Conservation (phyloP, 2,888 invertebrate genomes). For the Lysandra bellargus region DNA sequence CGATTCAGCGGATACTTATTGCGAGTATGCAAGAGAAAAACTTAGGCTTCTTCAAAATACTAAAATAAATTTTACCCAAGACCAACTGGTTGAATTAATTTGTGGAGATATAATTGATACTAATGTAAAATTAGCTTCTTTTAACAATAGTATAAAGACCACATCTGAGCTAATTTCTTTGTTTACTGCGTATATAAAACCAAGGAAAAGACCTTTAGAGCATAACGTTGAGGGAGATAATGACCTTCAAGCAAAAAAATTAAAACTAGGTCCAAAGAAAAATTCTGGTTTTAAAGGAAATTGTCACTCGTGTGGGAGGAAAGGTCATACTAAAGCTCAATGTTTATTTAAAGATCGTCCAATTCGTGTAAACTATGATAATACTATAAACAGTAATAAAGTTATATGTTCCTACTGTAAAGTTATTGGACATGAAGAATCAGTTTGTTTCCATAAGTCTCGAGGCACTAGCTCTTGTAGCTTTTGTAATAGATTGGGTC, state of each 20-base stretch:
- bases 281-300: conserved; percentile 6
- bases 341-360: conserved; percentile 14
- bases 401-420: neutral
- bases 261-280: neutral
- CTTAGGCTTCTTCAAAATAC: conserved; percentile 37
- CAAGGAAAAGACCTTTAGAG: conserved; percentile 37
- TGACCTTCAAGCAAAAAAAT: neutral
- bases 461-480: neutral
- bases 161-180: conserved; percentile 42
- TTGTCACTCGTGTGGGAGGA: conserved; percentile 35
- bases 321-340: conserved; percentile 33
- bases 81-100: conserved; percentile 40
- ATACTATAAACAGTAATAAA: neutral
- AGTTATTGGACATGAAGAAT: neutral
- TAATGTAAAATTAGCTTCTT: conserved; percentile 42
- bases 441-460: neutral
- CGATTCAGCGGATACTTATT: conserved; percentile 39
- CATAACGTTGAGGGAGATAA: too few relatives aligned
- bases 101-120: conserved; percentile 41
- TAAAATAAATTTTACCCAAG: conserved; percentile 38
- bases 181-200: neutral
- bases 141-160: conserved; percentile 41
- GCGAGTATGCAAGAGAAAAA: conserved; percentile 44
- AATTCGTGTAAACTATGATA: neutral
- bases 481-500: neutral